Evolutionary conservation across 2,113 vertebrate genomes (phyloP), one percentile per base, ranked within the genome.

Genomic region (Numida meleagris): DNA sequence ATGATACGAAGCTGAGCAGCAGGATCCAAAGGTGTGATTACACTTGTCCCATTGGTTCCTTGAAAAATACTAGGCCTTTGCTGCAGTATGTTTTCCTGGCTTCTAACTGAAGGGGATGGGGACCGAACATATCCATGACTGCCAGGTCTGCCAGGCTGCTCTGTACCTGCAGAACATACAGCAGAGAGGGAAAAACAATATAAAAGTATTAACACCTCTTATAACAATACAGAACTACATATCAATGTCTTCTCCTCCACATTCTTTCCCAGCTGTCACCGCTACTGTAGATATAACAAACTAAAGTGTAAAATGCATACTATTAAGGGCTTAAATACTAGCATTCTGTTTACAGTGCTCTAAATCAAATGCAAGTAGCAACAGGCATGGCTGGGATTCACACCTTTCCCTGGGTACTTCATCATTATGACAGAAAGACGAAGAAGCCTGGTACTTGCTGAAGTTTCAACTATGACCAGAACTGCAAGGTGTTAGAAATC

Each of bases 61-160:
- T 99, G 99, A 96, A 99, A 99, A 96, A 99, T 99, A 89, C 99
- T 99, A n/a, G 99, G 99, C 82, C 99, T 98, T 88, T 99, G 99
- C 85, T 99, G 99, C 80, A 99, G 95, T 19, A 99, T 98, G 46
- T 98, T 98, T 53, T 99, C 99, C 97, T 99, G 99, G 29, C 98
- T 97, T 96, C 99, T 98, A 63, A 99, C 97, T 0, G 99, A 99
- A 19, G 99, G 99, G 12, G 99, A 99, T 0, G 99, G 98, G 8
- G 99, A 99, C 45, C 99, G 99, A 78, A 99, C 98, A 2, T 99
- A 99, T 38, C 99, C 98, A 4, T 98, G 98, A 89, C 99, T 99
- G 72, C 98, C 97, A 3, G 99, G 99, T 59, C 99, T 98, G 67
- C 98, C 98, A 17, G 99, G 98, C 96, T 98, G 99, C 91, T 99